These are phyloP conservation scores for Drosophila cognata DNA, from an alignment of 2,888 invertebrate genomes.

Conservation along the genomic window DNA sequence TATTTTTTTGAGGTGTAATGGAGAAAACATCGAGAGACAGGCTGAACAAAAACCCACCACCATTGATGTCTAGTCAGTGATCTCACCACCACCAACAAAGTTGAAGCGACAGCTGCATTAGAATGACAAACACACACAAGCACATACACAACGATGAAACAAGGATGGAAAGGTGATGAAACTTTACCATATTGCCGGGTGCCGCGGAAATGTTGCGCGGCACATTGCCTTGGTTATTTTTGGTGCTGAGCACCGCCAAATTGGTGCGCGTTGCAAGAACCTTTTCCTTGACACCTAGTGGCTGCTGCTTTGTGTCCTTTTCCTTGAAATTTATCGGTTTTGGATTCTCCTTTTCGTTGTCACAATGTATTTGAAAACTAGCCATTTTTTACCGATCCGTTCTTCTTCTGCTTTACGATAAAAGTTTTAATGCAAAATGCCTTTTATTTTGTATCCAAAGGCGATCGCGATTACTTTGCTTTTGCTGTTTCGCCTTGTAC, in stretches of 20 bases:
- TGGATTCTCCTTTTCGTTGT: conserved; percentile 89
- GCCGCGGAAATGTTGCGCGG: conserved; percentile 44
- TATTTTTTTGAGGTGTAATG: conserved; percentile 4
- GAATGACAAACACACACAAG: conserved; percentile 40
- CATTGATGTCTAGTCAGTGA: conserved; percentile 24
- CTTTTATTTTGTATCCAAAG: conserved; percentile 45
- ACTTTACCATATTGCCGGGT: conserved; percentile 75
- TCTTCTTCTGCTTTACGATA: conserved; percentile 6
- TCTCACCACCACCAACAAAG: conserved; percentile 44
- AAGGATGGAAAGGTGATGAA: conserved; percentile 33
- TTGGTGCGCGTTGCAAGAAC: conserved; percentile 62
- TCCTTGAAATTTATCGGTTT: conserved; percentile 48
- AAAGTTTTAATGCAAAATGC: conserved; percentile 1
- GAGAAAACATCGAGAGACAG: conserved; percentile 6
- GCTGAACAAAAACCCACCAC: conserved; percentile 52
- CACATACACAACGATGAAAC: conserved; percentile 38
- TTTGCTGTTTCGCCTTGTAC: conserved; percentile 30
- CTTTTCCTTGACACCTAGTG: conserved; percentile 72
- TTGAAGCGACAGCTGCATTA: conserved; percentile 63
- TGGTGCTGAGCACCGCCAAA: conserved; percentile 70
- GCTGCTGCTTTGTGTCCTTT: conserved; percentile 68
- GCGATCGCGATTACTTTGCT: conserved; percentile 20
- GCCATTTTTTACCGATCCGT: conserved; percentile 86
- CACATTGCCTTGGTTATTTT: conserved; percentile 61
- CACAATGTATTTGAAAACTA: conserved; percentile 91